Evolutionary conservation across 92 coral and sea anemone genomes (phyloP), one percentile per base, ranked within the genome.

Genomic region (Meandrina meandrites): DNA sequence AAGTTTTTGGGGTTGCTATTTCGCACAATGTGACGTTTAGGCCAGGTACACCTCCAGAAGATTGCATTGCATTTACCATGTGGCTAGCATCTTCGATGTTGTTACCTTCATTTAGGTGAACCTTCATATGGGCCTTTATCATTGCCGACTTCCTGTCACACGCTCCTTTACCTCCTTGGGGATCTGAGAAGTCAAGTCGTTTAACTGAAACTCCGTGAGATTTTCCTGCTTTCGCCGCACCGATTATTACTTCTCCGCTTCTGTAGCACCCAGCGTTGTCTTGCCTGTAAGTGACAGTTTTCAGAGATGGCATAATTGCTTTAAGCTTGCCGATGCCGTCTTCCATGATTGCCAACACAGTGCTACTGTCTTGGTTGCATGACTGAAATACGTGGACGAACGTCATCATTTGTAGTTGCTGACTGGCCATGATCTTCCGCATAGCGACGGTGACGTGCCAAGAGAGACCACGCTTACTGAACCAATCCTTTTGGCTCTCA

Each of bases 401-500:
- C 15, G 81, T 80, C 86, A 87, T 51, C 75, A 78, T 79, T 81
- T 87, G 85, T 31, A 87, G 77, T 27, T 69, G 60, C 36, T 78
- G 80, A 71, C 31, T 62, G 56, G 72, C 34, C 60, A 51, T 35
- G 50, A 57, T 45, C 84, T 78, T 68, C 85, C 79, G 54, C 50
- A 78, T 75, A 19, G 90, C 92, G 57, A 90, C 92, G 21, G 89
- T 90, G 79, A 90, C 62, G 24, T 89, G 88, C 88, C 93, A 90
- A 24, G 93, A 80, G 4, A 90, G 80, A 53, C 88, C 93, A 16
- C 90, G 57, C 66, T 90, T 90, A 1, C 87, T 90, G 64, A 75
- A 86, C 93, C 88, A 90, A 79, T 90, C 90, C 15, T 71, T 79
- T 27, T 90, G 93, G 71, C 90, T 90, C 58, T 90, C 88, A 18